A percentile compares a stretch with the other conserved stretches of the same genome.
Conservation (phyloP, 2,797 vertebrate genomes). For the Apodemus agrarius region DNA sequence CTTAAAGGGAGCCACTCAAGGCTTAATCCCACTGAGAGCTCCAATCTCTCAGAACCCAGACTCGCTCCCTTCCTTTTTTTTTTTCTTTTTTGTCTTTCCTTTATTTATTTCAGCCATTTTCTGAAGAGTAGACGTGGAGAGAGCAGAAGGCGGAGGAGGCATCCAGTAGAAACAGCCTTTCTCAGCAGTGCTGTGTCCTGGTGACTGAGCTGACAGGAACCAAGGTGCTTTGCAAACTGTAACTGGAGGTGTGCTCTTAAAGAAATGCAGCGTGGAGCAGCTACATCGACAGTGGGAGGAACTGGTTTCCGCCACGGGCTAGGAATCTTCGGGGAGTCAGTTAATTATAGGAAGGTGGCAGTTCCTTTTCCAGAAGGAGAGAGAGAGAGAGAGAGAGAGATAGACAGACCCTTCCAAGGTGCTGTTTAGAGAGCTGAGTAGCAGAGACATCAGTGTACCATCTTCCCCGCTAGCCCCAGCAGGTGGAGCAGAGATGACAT, state of each 20-base stretch:
- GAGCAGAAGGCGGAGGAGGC: neutral
- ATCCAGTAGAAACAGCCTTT: neutral
- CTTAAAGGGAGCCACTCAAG: neutral
- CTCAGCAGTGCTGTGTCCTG: neutral
- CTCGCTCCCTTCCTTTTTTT: neutral
- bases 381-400: neutral
- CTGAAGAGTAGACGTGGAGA: neutral
- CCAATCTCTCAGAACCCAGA: neutral
- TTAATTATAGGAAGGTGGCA: neutral
- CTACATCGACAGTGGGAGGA: neutral
- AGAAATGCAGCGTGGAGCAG: neutral
- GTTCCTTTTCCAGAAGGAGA: neutral
- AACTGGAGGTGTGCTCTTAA: neutral
- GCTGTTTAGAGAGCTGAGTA: neutral
- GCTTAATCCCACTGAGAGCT: neutral
- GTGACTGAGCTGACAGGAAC: neutral
- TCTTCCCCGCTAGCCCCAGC: neutral
- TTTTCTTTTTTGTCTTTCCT: neutral
- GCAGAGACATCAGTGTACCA: too few relatives aligned
- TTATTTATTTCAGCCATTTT: neutral
- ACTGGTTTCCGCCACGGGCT: neutral
- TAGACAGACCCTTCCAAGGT: neutral
- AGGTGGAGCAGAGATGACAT: neutral
- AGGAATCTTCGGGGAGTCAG: neutral
- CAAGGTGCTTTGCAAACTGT: slow-evolving; percentile 45